phyloP scores from a whole-genome alignment of 2,113 vertebrate genomes.

The Shinisaurus crocodilurus region DNA sequence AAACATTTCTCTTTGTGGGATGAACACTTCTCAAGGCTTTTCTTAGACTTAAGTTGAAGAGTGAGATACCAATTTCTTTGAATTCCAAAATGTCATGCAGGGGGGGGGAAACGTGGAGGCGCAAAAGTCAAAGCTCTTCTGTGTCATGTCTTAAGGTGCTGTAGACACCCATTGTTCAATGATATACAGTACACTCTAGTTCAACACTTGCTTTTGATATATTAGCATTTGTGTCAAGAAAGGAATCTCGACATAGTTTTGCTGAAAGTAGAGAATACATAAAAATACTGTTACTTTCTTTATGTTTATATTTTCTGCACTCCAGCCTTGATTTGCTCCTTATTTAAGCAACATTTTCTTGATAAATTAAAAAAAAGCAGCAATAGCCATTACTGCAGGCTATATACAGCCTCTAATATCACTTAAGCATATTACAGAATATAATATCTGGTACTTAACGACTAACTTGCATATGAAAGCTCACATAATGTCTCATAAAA shows the following conservation, averaged over 20 bases:
- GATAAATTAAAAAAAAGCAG: constrained; percentile 89
- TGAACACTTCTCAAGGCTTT: constrained; percentile 58
- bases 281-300: constrained; percentile 69
- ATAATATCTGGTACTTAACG: constrained; percentile 96
- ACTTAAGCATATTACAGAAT: constrained; percentile 95
- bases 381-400: constrained; percentile 92
- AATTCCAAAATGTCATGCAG: constrained; percentile 49
- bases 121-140: constrained; percentile 54
- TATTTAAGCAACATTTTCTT: constrained; percentile 87
- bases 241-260: constrained; percentile 54
- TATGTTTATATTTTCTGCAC: constrained; percentile 81
- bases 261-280: constrained; percentile 60
- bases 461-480: constrained; percentile 95
- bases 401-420: constrained; percentile 88
- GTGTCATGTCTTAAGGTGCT: constrained; percentile 36
- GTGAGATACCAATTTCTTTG: constrained; percentile 59
- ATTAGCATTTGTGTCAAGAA: constrained; percentile 40
- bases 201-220: background rate
- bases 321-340: constrained; percentile 82
- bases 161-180: constrained; percentile 21
- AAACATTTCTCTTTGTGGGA: constrained; percentile 64
- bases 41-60: constrained; percentile 56
- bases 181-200: background rate
- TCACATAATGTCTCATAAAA: constrained; percentile 95
- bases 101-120: constrained; percentile 25